Evolutionary conservation across 2,888 invertebrate species (phyloP).

Genomic region (Syrista parreyssii): DNA sequence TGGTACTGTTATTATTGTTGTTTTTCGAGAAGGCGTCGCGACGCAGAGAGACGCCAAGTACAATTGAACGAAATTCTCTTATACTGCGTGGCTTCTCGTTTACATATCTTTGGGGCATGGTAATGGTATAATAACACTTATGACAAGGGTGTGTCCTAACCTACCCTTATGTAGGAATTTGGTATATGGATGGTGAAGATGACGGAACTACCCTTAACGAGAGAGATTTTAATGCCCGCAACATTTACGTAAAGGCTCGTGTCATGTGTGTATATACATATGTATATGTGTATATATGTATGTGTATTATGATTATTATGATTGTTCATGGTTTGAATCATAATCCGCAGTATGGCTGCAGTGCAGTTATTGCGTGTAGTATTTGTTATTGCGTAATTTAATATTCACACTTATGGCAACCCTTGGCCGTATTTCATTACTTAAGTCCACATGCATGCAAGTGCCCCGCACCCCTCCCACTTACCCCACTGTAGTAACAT

Average conservation of each 20-base stretch:
- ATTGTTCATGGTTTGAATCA: neutral
- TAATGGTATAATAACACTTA: neutral
- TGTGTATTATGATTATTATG: neutral
- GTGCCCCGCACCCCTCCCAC: neutral
- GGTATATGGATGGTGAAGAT: neutral
- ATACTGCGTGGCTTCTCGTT: neutral
- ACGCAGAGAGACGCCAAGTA: neutral
- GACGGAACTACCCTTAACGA: neutral
- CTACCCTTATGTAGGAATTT: neutral
- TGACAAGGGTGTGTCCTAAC: neutral
- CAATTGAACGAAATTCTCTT: neutral
- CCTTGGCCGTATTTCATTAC: conserved; percentile 47
- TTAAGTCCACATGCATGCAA: conserved; percentile 40
- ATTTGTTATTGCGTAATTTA: conserved; percentile 36
- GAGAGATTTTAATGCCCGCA: neutral
- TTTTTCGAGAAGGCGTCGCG: neutral
- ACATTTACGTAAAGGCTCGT: neutral
- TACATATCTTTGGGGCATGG: neutral
- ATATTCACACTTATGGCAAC: conserved; percentile 35
- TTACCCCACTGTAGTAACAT: neutral
- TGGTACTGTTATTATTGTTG: neutral
- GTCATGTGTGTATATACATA: no score
- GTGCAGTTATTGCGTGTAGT: neutral
- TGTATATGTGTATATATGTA: neutral
- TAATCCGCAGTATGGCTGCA: neutral